phyloP scores from a whole-genome alignment of 2,113 vertebrate species.

The Benthochromis sp. region DNA sequence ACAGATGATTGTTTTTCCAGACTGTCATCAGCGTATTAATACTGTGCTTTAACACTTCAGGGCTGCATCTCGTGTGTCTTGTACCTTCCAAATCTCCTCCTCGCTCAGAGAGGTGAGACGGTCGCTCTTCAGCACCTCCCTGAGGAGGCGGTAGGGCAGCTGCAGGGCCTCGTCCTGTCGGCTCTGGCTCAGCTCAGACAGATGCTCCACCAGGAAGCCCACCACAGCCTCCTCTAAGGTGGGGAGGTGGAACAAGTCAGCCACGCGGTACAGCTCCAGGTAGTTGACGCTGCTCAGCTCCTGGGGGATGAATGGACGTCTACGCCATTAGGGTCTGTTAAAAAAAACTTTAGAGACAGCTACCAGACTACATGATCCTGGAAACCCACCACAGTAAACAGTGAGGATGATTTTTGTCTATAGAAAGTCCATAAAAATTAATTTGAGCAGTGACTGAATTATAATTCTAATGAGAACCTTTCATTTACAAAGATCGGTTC shows the following conservation, averaged over 20 bases:
- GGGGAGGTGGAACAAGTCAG: conserved; percentile 95
- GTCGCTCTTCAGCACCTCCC: conserved; percentile 94
- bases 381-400: neutral
- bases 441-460: neutral
- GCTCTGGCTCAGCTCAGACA: conserved; percentile 87
- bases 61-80: neutral
- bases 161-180: conserved; percentile 85
- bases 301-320: conserved; percentile 47
- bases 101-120: conserved; percentile 92
- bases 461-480: neutral
- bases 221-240: conserved; percentile 91
- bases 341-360: neutral
- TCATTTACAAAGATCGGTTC: neutral
- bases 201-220: conserved; percentile 91
- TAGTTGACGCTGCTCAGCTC: conserved; percentile 96
- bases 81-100: conserved; percentile 94
- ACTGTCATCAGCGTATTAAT: neutral
- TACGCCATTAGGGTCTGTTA: neutral
- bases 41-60: neutral
- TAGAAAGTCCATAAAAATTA: neutral
- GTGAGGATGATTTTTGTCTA: neutral
- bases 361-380: neutral
- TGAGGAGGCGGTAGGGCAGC: conserved; percentile 87
- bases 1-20: neutral
- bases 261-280: conserved; percentile 94